Conservation (phyloP, 1,140 invertebrate genomes). For the Lucilia cuprina region DNA sequence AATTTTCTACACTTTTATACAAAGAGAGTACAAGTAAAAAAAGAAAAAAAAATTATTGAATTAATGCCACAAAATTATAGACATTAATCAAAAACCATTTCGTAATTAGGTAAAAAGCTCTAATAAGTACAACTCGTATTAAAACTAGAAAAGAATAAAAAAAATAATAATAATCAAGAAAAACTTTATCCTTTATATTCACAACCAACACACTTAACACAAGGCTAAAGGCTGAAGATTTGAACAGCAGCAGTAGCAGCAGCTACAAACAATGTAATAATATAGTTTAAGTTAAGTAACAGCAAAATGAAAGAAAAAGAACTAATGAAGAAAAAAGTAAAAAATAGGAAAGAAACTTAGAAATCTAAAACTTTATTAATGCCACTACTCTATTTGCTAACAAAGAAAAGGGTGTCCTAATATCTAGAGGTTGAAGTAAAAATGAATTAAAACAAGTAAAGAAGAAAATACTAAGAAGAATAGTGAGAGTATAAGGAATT, state of each 20-base stretch:
- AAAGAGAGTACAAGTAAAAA: not conserved
- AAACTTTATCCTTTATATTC: not conserved
- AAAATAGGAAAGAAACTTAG: not conserved
- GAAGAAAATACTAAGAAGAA: not conserved
- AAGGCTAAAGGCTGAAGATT: not conserved
- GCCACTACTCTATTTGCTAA: not conserved
- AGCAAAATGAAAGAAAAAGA: not conserved
- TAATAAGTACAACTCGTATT: conserved; percentile 5
- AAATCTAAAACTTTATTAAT: conserved; percentile 16
- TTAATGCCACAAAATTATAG: conserved; percentile 31
- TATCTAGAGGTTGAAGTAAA: not conserved
- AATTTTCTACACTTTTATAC: not conserved
- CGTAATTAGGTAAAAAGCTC: conserved; percentile 26
- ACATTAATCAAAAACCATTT: conserved; percentile 34
- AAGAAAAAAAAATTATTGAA: conserved; percentile 19
- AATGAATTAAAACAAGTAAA: not conserved
- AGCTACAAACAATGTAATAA: conserved; percentile 12
- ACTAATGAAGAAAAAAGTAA: not conserved
- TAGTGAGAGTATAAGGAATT: not conserved
- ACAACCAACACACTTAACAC: not conserved
- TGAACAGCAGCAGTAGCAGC: not conserved
- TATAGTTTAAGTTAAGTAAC: not conserved
- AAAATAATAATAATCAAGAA: too few relatives aligned
- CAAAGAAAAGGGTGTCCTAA: not conserved
- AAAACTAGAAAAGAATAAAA: not conserved